These are phyloP conservation scores for Dinomys branickii DNA, from an alignment of 2,113 vertebrate species.

Conservation along the genomic window DNA sequence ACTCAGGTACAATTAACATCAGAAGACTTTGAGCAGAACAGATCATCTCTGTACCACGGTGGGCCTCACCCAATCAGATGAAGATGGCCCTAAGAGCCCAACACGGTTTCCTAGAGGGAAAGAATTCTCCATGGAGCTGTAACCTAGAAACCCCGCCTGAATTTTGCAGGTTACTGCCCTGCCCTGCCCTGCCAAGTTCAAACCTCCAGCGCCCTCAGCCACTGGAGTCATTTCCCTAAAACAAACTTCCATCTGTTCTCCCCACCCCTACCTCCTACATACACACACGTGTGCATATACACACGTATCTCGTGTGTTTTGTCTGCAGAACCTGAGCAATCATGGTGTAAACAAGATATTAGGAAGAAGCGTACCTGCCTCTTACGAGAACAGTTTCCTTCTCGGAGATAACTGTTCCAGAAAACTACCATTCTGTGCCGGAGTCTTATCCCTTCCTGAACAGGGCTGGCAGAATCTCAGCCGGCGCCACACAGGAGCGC, in stretches of 20 bases:
- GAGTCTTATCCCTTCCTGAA: background rate
- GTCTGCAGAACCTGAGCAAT: constrained; percentile 9
- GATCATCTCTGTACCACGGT: background rate
- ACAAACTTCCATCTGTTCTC: background rate
- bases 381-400: constrained; percentile 13
- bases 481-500: background rate
- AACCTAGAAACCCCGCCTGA: background rate
- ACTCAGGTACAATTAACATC: background rate
- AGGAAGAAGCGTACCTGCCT: constrained; percentile 24
- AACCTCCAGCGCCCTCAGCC: background rate
- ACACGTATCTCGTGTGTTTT: background rate
- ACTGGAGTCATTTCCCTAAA: background rate
- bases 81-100: background rate
- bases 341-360: background rate
- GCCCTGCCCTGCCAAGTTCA: background rate
- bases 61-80: background rate
- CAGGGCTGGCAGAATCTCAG: background rate
- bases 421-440: background rate
- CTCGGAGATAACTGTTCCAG: background rate
- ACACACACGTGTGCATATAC: background rate
- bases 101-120: background rate
- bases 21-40: background rate
- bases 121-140: background rate
- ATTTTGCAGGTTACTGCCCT: background rate
- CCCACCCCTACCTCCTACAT: background rate